phyloP scores from a whole-genome alignment of 2,888 invertebrate genomes.

The Acholoe squamosa region DNA sequence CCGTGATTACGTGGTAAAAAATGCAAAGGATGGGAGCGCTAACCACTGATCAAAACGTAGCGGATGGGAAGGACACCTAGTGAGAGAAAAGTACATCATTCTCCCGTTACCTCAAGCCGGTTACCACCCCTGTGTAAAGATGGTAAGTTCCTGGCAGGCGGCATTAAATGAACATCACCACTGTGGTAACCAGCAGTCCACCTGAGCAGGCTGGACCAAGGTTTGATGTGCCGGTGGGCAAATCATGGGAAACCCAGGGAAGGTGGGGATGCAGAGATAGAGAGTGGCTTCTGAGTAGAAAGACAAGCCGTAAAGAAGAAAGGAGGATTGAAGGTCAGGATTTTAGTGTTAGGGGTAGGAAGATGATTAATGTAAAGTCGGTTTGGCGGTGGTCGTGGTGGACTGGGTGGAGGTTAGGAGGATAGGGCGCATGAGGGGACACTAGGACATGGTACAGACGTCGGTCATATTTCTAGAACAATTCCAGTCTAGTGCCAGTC shows the following conservation, averaged over 20 bases:
- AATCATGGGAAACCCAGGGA: not conserved
- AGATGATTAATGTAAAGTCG: not conserved
- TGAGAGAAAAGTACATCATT: not conserved
- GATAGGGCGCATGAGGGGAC: not conserved
- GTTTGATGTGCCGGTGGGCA: not conserved
- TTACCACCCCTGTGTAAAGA: not conserved
- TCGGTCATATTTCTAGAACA: too few relatives aligned
- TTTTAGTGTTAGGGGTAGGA: too few relatives aligned
- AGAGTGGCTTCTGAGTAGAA: not conserved
- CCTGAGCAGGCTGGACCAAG: slow-evolving; percentile 6
- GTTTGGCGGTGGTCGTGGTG: not conserved
- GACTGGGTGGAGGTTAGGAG: not conserved
- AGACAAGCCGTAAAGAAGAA: not conserved
- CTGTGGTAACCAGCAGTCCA: not conserved
- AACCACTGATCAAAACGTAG: slow-evolving; percentile 18
- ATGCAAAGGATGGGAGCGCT: not conserved
- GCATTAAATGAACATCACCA: slow-evolving; percentile 15
- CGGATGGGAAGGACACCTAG: not conserved
- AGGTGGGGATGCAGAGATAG: not conserved
- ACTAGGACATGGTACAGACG: too few relatives aligned
- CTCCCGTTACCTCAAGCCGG: slow-evolving; percentile 4
- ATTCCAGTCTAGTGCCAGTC: too few relatives aligned
- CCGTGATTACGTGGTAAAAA: not conserved
- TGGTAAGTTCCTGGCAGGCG: slow-evolving; percentile 1
- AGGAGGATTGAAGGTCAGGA: not conserved